Evolutionary conservation across 2,797 vertebrate species (phyloP).

Genomic region (Lepilemur septentrionalis): DNA sequence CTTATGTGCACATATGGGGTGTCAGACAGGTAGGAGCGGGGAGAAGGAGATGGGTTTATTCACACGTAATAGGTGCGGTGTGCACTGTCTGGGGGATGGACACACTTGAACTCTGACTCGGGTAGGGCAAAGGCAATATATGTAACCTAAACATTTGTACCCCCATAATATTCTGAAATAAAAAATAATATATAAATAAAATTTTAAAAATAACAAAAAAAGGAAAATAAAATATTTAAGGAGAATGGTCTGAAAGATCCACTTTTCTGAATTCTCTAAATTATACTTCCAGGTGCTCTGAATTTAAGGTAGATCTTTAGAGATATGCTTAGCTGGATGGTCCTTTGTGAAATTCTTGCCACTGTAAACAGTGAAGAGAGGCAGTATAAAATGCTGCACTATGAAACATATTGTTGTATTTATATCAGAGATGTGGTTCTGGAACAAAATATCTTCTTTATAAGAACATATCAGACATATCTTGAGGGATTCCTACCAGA

Average conservation of each 20-base stretch:
- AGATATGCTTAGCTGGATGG: not conserved
- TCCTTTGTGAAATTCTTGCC: not conserved
- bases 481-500: not conserved
- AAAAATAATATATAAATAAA: too few species aligned
- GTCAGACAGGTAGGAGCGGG: too few species aligned
- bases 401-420: not conserved
- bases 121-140: too few species aligned
- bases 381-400: not conserved
- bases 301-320: not conserved
- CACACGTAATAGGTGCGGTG: too few species aligned
- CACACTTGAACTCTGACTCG: too few species aligned
- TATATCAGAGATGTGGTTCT: not conserved
- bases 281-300: constrained; percentile 10
- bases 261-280: not conserved
- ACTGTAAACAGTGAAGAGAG: not conserved
- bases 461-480: not conserved
- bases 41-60: too few species aligned
- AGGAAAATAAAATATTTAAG: not conserved
- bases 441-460: not conserved
- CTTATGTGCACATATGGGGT: too few species aligned
- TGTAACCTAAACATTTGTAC: too few species aligned
- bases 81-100: too few species aligned
- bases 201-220: too few species aligned
- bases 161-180: too few species aligned
- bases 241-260: not conserved